phyloP scores from a whole-genome alignment of 2,888 invertebrate species.

The Melieria omissa region DNA sequence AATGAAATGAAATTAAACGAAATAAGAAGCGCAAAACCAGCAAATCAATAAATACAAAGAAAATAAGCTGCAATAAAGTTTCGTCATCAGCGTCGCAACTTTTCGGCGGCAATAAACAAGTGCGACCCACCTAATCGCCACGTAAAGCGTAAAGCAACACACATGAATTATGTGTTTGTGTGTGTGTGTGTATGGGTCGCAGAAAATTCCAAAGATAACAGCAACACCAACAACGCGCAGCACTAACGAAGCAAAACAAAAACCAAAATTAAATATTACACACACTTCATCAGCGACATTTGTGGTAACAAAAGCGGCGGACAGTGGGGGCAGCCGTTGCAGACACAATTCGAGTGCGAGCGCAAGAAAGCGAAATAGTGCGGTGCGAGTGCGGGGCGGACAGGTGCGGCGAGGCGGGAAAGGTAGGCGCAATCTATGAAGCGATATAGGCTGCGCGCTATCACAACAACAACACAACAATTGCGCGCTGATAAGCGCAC shows the following conservation, averaged over 20 bases:
- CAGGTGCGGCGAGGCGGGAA: too few species aligned
- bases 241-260: conserved; percentile 34
- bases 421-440: too few species aligned
- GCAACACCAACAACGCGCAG: conserved; percentile 27
- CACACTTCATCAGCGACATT: conserved; percentile 21
- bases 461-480: neutral
- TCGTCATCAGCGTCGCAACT: too few species aligned
- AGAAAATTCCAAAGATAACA: conserved; percentile 28
- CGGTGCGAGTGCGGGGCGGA: too few species aligned
- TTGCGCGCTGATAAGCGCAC: conserved; percentile 9
- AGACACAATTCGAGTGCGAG: too few species aligned
- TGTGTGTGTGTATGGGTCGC: neutral
- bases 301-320: neutral
- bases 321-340: neutral
- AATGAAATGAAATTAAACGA: conserved; percentile 45
- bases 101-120: too few species aligned
- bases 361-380: too few species aligned
- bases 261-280: conserved; percentile 28
- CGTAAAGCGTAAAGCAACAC: conserved; percentile 2
- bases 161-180: neutral
- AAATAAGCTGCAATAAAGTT: neutral
- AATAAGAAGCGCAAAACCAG: conserved; percentile 36
- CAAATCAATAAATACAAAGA: conserved; percentile 22
- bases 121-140: neutral
- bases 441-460: too few species aligned